These are phyloP conservation scores for Otocyon megalotis DNA, from an alignment of 2,113 vertebrate species.

Conservation along the genomic window DNA sequence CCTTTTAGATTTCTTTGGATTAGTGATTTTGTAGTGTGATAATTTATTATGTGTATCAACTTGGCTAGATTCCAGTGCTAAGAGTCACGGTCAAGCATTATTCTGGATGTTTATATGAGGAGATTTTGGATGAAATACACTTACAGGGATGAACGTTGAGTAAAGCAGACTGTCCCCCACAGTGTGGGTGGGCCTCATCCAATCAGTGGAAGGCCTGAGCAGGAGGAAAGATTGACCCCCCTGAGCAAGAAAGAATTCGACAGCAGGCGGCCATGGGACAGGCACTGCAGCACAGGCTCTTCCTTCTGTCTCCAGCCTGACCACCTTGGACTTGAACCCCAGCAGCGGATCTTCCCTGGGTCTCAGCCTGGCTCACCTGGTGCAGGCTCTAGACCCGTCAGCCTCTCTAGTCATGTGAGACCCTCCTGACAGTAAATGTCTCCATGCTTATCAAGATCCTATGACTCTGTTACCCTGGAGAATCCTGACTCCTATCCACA, in stretches of 20 bases:
- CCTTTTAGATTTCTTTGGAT: background rate
- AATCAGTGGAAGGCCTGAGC: background rate
- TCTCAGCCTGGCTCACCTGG: background rate
- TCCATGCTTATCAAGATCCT: background rate
- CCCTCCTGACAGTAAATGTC: background rate
- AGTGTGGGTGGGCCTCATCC: background rate
- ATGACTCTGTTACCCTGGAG: background rate
- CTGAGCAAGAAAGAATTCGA: background rate
- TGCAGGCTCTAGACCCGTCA: background rate
- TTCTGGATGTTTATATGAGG: background rate
- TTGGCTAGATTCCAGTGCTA: background rate
- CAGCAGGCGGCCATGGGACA: accelerated
- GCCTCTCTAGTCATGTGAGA: background rate
- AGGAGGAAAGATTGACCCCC: background rate
- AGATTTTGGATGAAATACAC: background rate
- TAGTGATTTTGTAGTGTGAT: background rate
- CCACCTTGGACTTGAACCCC: background rate
- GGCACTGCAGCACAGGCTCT: accelerated
- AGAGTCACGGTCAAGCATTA: background rate
- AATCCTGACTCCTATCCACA: background rate
- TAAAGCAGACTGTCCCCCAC: background rate
- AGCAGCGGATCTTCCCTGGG: background rate
- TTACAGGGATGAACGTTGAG: background rate
- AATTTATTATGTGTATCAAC: background rate
- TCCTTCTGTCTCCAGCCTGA: background rate